phyloP scores from a whole-genome alignment of 2,113 vertebrate genomes.

The Meles meles region DNA sequence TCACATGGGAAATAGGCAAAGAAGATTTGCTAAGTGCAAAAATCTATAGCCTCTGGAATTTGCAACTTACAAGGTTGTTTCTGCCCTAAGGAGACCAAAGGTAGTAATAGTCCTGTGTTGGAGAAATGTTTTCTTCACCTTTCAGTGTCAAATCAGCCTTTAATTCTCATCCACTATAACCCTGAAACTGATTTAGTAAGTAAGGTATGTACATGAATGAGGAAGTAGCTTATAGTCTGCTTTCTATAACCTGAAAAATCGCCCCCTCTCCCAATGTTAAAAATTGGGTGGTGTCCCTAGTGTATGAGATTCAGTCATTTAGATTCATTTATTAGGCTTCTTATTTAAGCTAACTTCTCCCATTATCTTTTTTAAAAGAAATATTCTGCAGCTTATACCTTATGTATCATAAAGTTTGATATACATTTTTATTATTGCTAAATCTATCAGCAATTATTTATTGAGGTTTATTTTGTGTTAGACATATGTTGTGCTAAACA shows the following conservation, averaged over 20 bases:
- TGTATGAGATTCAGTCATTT: background rate
- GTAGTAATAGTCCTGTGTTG: background rate
- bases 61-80: background rate
- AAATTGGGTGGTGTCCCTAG: background rate
- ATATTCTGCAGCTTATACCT: background rate
- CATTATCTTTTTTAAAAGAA: background rate
- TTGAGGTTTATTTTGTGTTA: background rate
- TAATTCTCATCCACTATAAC: background rate
- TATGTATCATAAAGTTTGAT: background rate
- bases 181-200: background rate
- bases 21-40: conserved; percentile 21
- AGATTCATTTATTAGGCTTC: background rate
- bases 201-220: background rate
- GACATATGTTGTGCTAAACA: background rate
- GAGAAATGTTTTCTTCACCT: conserved; percentile 20
- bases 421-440: background rate
- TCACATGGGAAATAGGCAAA: background rate
- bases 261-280: background rate
- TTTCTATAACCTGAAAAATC: background rate
- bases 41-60: background rate
- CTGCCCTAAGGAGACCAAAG: background rate
- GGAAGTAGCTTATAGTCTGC: background rate
- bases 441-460: background rate
- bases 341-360: background rate
- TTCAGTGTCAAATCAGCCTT: background rate